These are phyloP conservation scores for Suricata suricatta DNA, from an alignment of 2,113 vertebrate genomes.

Conservation along the genomic window DNA sequence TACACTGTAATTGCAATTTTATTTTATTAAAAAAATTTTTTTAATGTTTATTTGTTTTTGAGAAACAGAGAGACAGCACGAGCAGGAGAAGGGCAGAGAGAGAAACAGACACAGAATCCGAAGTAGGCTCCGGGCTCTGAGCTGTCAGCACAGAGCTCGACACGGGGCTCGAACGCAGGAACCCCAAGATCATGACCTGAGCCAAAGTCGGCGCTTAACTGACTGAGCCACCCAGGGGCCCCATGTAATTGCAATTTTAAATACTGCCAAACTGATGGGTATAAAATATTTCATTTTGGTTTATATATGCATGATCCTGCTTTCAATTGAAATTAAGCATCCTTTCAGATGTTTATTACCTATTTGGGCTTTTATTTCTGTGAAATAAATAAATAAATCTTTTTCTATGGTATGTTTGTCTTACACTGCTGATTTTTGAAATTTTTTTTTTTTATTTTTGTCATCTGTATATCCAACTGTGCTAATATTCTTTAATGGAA, in stretches of 20 bases:
- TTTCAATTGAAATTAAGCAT: background rate
- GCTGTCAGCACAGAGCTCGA: no score
- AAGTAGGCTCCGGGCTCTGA: no score
- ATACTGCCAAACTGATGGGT: background rate
- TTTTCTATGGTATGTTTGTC: background rate
- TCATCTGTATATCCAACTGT: background rate
- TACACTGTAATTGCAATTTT: background rate
- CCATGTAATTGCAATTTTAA: constrained; percentile 6
- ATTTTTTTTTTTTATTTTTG: constrained; percentile 36
- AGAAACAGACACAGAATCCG: no score
- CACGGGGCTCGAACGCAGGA: no score
- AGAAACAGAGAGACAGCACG: no score
- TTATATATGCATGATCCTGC: background rate
- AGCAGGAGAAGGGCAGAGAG: no score
- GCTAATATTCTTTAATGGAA: background rate
- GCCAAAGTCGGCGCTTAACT: no score
- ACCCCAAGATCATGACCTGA: no score
- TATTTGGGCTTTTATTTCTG: background rate
- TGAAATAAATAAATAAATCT: background rate
- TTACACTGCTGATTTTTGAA: background rate
- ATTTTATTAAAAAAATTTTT: background rate
- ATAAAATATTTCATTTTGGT: background rate
- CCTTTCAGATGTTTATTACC: background rate
- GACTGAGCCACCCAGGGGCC: no score
- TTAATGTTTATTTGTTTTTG: no score